Conservation (phyloP, 2,797 vertebrate genomes). For the Anguilla pacifica region DNA sequence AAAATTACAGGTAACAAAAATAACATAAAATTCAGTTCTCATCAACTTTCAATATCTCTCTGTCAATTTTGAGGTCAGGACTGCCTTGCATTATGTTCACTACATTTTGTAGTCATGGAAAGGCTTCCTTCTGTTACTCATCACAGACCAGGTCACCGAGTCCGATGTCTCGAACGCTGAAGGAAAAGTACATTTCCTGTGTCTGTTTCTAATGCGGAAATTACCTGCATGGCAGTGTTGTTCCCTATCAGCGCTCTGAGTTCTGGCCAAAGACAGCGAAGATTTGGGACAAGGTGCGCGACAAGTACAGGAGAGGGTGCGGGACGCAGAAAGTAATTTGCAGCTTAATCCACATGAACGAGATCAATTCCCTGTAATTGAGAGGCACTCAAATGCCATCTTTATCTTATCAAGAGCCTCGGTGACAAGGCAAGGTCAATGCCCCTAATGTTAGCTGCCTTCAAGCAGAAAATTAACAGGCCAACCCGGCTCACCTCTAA, state of each 20-base stretch:
- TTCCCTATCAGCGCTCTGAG: not conserved
- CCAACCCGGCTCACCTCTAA: not conserved
- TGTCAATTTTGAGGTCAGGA: not conserved
- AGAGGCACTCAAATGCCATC: slow-evolving; percentile 47
- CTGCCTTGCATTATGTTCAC: not conserved
- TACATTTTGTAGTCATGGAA: not conserved
- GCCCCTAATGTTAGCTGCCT: slow-evolving; percentile 9
- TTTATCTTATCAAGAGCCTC: slow-evolving; percentile 48
- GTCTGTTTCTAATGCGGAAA: not conserved
- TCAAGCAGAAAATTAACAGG: not conserved
- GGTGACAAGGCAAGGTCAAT: slow-evolving; percentile 17
- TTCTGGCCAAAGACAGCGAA: not conserved
- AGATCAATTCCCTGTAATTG: slow-evolving; percentile 49
- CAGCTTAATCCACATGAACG: slow-evolving; percentile 46
- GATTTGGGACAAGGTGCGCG: slow-evolving; percentile 20
- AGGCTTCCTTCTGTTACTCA: not conserved
- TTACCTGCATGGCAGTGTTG: not conserved
- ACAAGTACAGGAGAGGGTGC: slow-evolving; percentile 21
- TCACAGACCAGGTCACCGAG: not conserved
- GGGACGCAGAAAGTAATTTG: slow-evolving; percentile 36
- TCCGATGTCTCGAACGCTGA: not conserved
- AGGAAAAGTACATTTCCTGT: not conserved
- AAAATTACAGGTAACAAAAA: not conserved
- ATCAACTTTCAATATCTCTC: not conserved
- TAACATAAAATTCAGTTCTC: not conserved